Conservation (phyloP, 2,888 invertebrate species). For the Nephrotoma appendiculata region DNA sequence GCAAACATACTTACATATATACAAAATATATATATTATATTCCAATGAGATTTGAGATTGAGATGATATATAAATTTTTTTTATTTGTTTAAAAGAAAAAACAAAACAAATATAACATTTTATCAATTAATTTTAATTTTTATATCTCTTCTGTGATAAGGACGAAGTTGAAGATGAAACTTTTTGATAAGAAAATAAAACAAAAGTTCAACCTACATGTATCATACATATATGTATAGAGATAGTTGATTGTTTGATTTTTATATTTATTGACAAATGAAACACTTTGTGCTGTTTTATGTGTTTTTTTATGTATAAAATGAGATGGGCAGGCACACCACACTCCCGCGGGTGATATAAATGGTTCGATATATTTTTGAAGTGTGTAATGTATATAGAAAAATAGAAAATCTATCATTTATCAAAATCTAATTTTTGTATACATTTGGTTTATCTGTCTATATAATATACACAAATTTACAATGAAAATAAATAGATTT, state of each 20-base stretch:
- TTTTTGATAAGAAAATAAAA: neutral
- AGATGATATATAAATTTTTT: neutral
- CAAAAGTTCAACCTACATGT: neutral
- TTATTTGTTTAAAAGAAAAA: neutral
- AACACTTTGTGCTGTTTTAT: neutral
- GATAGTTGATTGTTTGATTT: neutral
- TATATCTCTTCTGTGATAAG: neutral
- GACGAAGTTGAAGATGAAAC: neutral
- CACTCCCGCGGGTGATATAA: neutral
- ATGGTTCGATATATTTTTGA: neutral
- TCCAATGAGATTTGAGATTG: neutral
- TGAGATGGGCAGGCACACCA: neutral
- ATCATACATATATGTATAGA: neutral
- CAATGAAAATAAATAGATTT: neutral
- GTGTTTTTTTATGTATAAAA: neutral
- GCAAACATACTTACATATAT: neutral
- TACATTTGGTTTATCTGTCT: neutral
- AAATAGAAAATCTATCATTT: neutral
- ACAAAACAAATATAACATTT: neutral
- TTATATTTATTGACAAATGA: neutral
- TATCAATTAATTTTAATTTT: neutral
- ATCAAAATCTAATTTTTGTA: neutral
- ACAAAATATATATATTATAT: neutral
- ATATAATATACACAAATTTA: neutral
- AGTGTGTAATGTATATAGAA: neutral